Conservation (phyloP, 2,113 vertebrate species). For the Anguilla japonica region DNA sequence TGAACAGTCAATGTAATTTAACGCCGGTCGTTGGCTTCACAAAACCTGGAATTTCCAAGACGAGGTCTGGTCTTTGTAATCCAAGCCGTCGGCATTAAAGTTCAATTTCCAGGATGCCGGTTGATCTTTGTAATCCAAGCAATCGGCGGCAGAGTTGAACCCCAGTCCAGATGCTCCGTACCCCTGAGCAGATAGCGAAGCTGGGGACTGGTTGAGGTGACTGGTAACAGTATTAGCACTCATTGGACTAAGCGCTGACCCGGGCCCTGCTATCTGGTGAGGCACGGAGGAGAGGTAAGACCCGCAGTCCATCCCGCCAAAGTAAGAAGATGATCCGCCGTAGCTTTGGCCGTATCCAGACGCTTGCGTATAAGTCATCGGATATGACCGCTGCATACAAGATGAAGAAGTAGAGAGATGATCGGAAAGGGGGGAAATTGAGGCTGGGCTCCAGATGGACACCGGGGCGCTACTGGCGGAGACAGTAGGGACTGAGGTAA, state of each 20-base stretch:
- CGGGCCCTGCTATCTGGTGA: slow-evolving; percentile 86
- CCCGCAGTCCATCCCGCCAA: slow-evolving; percentile 97
- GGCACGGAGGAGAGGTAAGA: slow-evolving; percentile 98
- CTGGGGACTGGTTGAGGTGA: slow-evolving; percentile 89
- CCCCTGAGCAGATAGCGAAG: slow-evolving; percentile 88
- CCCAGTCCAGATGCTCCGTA: slow-evolving; percentile 91
- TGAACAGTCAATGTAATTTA: slow-evolving; percentile 38
- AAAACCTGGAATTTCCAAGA: slow-evolving; percentile 99
- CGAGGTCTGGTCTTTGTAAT: slow-evolving; percentile 99
- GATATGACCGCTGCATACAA: slow-evolving; percentile 99
- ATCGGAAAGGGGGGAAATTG: slow-evolving; percentile 95
- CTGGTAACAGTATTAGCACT: slow-evolving; percentile 84
- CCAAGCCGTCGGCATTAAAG: slow-evolving; percentile 99
- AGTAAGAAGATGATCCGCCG: slow-evolving; percentile 93
- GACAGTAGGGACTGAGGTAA: slow-evolving; percentile 82
- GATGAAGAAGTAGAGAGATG: slow-evolving; percentile 95
- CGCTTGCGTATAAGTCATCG: slow-evolving; percentile 97
- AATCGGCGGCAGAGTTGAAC: slow-evolving; percentile 93
- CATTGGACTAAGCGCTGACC: slow-evolving; percentile 89
- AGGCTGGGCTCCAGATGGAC: slow-evolving; percentile 98
- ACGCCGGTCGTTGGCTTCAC: slow-evolving; percentile 68
- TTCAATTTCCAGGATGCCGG: slow-evolving; percentile 97
- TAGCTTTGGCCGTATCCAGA: slow-evolving; percentile 98
- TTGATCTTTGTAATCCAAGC: slow-evolving; percentile 99
- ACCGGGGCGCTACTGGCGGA: slow-evolving; percentile 88